phyloP scores from a whole-genome alignment of 1,140 invertebrate genomes.

The Thaumetopoea pityocampa region DNA sequence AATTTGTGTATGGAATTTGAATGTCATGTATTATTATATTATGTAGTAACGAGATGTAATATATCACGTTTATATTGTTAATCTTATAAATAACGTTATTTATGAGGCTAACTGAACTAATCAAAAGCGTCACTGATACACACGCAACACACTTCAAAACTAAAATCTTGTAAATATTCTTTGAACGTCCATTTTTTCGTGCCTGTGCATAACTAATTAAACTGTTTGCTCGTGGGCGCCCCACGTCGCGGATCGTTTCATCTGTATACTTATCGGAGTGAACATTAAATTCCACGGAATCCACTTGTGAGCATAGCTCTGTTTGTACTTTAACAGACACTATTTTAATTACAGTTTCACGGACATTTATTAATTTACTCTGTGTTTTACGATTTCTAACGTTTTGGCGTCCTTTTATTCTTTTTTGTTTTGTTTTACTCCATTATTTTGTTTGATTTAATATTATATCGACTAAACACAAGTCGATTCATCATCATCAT shows the following conservation, averaged over 20 bases:
- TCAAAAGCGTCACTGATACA: too few species aligned
- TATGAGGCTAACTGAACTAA: too few species aligned
- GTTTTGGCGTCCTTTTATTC: constrained; percentile 6
- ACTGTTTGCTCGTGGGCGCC: constrained; percentile 63
- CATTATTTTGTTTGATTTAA: constrained; percentile 1
- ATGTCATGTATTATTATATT: too few species aligned
- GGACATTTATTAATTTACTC: constrained; percentile 27
- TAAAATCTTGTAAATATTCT: constrained; percentile 20
- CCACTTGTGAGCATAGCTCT: constrained; percentile 43
- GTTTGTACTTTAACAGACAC: constrained; percentile 33
- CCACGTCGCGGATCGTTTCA: constrained; percentile 51
- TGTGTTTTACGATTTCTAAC: constrained; percentile 8
- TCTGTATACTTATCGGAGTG: constrained; percentile 53
- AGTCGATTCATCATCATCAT: too few species aligned
- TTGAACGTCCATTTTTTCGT: constrained; percentile 56
- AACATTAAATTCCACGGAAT: constrained; percentile 45
- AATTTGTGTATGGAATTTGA: too few species aligned
- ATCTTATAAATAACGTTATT: too few species aligned
- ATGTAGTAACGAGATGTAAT: too few species aligned
- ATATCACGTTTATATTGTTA: too few species aligned
- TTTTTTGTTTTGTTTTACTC: constrained; percentile 14
- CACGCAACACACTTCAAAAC: constrained; percentile 9
- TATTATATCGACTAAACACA: too few species aligned
- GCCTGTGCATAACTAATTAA: constrained; percentile 66
- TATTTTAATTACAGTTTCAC: constrained; percentile 38